Evolutionary conservation across 2,888 invertebrate species (phyloP), one percentile per base, ranked within the genome.

Genomic region (Gastrophysa polygoni): DNA sequence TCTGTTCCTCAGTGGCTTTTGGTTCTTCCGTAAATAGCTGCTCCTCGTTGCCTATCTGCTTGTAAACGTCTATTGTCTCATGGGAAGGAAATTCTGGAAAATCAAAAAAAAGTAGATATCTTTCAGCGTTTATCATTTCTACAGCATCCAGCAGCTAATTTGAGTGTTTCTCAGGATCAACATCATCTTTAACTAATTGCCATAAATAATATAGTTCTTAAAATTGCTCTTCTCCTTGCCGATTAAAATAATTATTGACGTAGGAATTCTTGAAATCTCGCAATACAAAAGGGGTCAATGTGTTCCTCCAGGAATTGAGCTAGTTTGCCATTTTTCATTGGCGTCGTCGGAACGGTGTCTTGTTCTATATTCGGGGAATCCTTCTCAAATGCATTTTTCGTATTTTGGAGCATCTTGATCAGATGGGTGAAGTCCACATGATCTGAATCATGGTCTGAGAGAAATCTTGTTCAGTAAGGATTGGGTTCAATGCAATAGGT

Each of bases 381-480:
- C 46, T 16, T 46, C 46, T 46, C 7, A 46, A n/a, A 46, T 46
- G 46, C 46, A 46, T 46, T 46, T 46, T 16, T 46, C 46, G n/a
- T 46, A 46, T 46, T 46, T 46, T 46, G 46, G 46, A 16, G 46
- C 46, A 38, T 46, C 46, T 46, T 46, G 8, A 32, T 32, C 29
- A 32, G 10, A 32, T 4, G 29, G 29, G 10, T 32, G 10, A 8
- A 32, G 10, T 8, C 10, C 29, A 32, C 8, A 8, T 32, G 29
- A 2, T 10, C 29, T 32, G 10, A 32, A 32, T 32, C 29, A 32
- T 32, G 10, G 6, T 32, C 10, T 32, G 24, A 24, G 24, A 24
- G 24, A 24, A 24, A 24, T 24, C 24, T 24, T 24, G 24, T 24
- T 24, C 4, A 24, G 24, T 18, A 46, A 46, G 46, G 16, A 46